Percentiles rank a stretch among this genome's conserved stretches.
Evolutionary conservation across 2,888 invertebrate species (phyloP).

Genomic region (Dicyrtoma fusca): DNA sequence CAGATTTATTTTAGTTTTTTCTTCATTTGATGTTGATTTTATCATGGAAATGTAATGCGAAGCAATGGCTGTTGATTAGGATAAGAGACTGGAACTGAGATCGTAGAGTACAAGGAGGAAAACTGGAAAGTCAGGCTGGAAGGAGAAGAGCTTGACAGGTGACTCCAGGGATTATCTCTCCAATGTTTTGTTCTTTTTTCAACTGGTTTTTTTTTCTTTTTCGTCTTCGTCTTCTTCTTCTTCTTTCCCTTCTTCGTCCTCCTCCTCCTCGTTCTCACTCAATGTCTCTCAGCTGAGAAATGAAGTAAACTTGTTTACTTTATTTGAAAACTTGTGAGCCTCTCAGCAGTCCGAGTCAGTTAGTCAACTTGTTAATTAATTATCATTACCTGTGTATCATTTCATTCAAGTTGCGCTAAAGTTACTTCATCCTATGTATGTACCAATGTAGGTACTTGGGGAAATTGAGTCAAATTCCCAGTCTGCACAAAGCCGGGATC

Average conservation of each 20-base stretch:
- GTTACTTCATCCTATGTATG: too few relatives aligned
- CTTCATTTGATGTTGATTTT: conserved; percentile 2
- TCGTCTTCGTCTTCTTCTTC: not conserved
- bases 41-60: not conserved
- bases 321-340: too few relatives aligned
- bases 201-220: not conserved
- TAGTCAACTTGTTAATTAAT: not conserved
- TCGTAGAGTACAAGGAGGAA: not conserved
- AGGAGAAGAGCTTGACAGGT: not conserved
- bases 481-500: too few relatives aligned
- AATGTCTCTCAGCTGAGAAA: not conserved
- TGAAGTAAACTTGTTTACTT: not conserved
- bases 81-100: not conserved
- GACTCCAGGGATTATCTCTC: conserved; percentile 11
- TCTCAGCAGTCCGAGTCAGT: not conserved
- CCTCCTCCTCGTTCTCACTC: not conserved
- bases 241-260: not conserved
- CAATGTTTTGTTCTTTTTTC: too few relatives aligned
- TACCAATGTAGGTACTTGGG: too few relatives aligned
- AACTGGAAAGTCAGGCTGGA: conserved; percentile 19
- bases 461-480: too few relatives aligned
- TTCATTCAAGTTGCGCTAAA: not conserved
- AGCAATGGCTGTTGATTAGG: conserved; percentile 5
- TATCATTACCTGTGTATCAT: conserved; percentile 1
- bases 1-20: conserved; percentile 2